A percentile compares a stretch with the other conserved stretches of the same genome.
Conservation (phyloP, 2,113 vertebrate species). For the Takifugu flavidus region DNA sequence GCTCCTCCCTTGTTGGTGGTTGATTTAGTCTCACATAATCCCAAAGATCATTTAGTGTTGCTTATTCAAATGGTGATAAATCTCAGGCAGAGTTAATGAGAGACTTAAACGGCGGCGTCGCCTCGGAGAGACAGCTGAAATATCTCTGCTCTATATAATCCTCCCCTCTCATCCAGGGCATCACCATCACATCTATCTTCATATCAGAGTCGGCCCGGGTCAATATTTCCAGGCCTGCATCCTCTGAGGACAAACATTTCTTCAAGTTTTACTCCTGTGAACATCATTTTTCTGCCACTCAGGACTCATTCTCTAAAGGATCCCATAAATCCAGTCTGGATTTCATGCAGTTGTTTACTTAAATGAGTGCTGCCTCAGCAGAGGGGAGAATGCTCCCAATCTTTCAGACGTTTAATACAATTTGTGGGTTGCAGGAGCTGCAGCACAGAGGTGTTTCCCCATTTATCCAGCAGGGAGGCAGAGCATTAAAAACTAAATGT, state of each 20-base stretch:
- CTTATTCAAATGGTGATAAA: constrained; percentile 68
- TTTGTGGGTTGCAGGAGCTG: no score
- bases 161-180: constrained; percentile 43
- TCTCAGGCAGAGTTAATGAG: constrained; percentile 66
- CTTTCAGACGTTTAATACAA: no score
- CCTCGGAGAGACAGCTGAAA: constrained; percentile 66
- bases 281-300: not conserved
- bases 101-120: constrained; percentile 65
- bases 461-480: constrained; percentile 19
- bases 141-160: constrained; percentile 56
- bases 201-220: constrained; percentile 50
- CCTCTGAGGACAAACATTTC: constrained; percentile 19
- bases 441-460: constrained; percentile 1
- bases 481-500: constrained; percentile 7
- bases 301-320: no score
- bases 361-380: no score
- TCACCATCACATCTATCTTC: constrained; percentile 55
- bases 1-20: constrained; percentile 55
- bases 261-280: constrained; percentile 14
- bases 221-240: constrained; percentile 34
- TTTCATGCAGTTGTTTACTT: no score
- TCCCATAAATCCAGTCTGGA: no score
- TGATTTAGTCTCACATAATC: constrained; percentile 69
- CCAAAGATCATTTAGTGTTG: constrained; percentile 65
- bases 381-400: no score